A percentile compares a stretch with the other conserved stretches of the same genome.
These are phyloP conservation scores for Dinothrombium tinctorium DNA, from an alignment of 1,140 invertebrate genomes.

Conservation along the genomic window DNA sequence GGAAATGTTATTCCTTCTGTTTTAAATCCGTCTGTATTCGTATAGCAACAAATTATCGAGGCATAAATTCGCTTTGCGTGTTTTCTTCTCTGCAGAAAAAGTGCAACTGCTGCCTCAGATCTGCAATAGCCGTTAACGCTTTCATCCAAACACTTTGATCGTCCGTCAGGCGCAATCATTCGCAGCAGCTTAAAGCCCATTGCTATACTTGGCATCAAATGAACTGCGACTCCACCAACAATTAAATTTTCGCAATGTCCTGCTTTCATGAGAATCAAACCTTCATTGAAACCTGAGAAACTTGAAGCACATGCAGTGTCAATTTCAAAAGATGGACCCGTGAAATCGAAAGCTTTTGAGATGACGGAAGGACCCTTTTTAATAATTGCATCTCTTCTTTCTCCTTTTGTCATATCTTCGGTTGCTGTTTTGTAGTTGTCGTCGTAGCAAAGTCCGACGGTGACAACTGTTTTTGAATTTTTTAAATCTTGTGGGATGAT, in stretches of 20 bases:
- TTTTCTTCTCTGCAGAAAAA: not conserved
- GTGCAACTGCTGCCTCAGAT: not conserved
- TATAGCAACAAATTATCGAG: slow-evolving; percentile 41
- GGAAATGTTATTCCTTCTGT: slow-evolving; percentile 22
- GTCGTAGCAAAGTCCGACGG: slow-evolving; percentile 33
- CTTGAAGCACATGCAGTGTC: not conserved
- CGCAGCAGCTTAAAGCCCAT: not conserved
- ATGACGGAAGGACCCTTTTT: too few relatives aligned
- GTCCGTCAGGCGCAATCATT: not conserved
- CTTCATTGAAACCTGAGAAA: not conserved
- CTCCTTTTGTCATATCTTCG: too few relatives aligned
- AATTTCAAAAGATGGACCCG: too few relatives aligned
- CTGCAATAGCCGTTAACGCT: not conserved
- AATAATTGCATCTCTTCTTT: too few relatives aligned
- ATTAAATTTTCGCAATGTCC: not conserved
- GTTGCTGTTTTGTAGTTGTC: too few relatives aligned
- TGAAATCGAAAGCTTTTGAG: too few relatives aligned
- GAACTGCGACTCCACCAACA: slow-evolving; percentile 38
- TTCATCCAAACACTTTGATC: not conserved
- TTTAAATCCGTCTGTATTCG: slow-evolving; percentile 73
- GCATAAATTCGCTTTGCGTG: slow-evolving; percentile 25
- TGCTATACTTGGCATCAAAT: slow-evolving; percentile 39
- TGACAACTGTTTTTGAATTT: slow-evolving; percentile 54
- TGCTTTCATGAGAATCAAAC: not conserved
- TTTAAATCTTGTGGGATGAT: slow-evolving; percentile 7